Conservation (phyloP, 2,113 vertebrate genomes). For the Pygoscelis antarcticus region DNA sequence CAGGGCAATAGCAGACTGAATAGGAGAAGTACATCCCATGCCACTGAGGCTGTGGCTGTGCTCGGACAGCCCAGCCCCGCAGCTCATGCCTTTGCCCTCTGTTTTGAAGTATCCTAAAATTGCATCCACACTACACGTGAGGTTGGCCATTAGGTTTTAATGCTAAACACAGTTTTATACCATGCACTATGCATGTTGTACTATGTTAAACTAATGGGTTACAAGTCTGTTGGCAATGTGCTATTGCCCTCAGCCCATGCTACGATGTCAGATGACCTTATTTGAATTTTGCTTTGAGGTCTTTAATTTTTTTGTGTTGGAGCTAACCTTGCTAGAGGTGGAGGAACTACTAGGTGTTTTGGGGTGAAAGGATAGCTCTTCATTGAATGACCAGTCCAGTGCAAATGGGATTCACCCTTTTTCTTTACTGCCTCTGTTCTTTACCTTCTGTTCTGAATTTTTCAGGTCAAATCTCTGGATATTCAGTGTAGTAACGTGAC, state of each 20-base stretch:
- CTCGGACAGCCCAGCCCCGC: fast-evolving
- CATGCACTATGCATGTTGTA: fast-evolving
- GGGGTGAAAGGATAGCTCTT: neutral
- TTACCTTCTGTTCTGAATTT: neutral
- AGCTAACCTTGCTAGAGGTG: neutral
- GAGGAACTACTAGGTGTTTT: neutral
- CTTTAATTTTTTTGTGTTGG: neutral
- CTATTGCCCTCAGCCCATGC: no score
- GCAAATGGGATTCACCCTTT: neutral
- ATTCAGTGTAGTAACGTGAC: neutral
- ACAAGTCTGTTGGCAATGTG: neutral
- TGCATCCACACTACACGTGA: fast-evolving
- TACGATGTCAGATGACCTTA: neutral
- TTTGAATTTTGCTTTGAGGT: neutral
- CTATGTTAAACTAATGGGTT: neutral
- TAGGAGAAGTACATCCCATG: neutral
- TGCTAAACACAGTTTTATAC: neutral
- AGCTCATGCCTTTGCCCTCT: neutral
- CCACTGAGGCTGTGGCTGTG: neutral
- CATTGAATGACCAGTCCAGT: neutral
- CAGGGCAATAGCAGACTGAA: neutral
- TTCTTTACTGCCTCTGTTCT: neutral
- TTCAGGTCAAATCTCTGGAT: neutral
- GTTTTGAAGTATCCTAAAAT: no score
- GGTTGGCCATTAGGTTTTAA: neutral